phyloP scores from a whole-genome alignment of 2,113 vertebrate species.

The Oophaga pumilio region DNA sequence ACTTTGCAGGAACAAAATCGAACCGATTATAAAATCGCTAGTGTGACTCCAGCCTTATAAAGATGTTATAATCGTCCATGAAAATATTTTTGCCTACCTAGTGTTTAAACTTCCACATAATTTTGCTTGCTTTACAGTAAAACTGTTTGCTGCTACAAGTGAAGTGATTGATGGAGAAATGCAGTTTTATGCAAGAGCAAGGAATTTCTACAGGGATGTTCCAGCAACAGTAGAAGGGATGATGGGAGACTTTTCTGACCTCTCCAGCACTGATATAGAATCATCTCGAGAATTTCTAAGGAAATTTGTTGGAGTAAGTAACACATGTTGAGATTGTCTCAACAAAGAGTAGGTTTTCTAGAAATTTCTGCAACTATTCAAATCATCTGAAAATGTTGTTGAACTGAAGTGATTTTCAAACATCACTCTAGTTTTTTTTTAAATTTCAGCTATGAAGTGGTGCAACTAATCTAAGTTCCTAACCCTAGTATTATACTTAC shows the following conservation, averaged over 20 bases:
- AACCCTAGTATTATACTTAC: too few species aligned
- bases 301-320: constrained; percentile 89
- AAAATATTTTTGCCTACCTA: not conserved
- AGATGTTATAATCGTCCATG: too few species aligned
- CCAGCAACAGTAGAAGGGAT: constrained; percentile 92
- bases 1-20: too few species aligned
- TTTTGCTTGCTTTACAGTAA: constrained; percentile 76
- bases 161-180: constrained; percentile 94
- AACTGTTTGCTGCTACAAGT: constrained; percentile 92
- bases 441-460: too few species aligned
- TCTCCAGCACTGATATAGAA: constrained; percentile 85
- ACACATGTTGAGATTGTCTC: not conserved
- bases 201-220: constrained; percentile 89
- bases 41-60: too few species aligned
- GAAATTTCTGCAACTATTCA: too few species aligned
- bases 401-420: too few species aligned
- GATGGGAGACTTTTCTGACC: constrained; percentile 93
- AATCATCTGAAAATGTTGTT: too few species aligned
- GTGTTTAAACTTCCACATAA: not conserved
- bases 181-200: constrained; percentile 93
- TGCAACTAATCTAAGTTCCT: too few species aligned
- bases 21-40: too few species aligned
- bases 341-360: too few species aligned
- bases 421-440: too few species aligned
- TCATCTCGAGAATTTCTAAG: constrained; percentile 86